A percentile compares a stretch with the other conserved stretches of the same genome.
Conservation (phyloP, 2,797 vertebrate species). For the Notoglanidium macrostoma region DNA sequence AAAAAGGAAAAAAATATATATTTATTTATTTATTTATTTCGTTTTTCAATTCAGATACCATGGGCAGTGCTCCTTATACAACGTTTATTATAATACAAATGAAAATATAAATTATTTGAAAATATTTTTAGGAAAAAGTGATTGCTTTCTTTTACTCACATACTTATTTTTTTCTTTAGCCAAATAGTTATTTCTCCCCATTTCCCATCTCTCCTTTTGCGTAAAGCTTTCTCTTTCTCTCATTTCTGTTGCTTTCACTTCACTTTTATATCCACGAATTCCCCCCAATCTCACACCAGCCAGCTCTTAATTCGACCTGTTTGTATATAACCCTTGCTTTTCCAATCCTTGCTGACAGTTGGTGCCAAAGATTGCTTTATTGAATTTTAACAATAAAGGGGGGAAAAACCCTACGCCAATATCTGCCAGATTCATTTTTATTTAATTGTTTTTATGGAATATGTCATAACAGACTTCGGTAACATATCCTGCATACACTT, state of each 20-base stretch:
- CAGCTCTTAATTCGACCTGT: slow-evolving; percentile 29
- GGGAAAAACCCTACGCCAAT: slow-evolving; percentile 46
- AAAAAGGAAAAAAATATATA: too few species aligned
- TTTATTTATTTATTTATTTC: not conserved
- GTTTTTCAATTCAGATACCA: too few species aligned
- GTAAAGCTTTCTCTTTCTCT: not conserved
- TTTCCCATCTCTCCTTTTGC: not conserved
- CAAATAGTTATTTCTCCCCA: not conserved
- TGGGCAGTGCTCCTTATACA: not conserved
- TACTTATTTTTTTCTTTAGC: not conserved
- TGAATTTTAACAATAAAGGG: slow-evolving; percentile 49
- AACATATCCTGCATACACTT: slow-evolving; percentile 59
- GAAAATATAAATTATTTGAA: not conserved
- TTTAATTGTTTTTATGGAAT: slow-evolving; percentile 57
- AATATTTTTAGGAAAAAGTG: not conserved
- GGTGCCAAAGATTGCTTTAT: slow-evolving; percentile 60
- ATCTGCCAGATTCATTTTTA: slow-evolving; percentile 42
- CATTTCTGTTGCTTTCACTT: slow-evolving; percentile 8
- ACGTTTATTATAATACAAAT: not conserved
- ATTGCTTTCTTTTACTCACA: not conserved
- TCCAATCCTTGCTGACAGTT: slow-evolving; percentile 52
- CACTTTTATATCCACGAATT: slow-evolving; percentile 15
- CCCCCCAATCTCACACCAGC: slow-evolving; percentile 12
- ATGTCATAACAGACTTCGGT: slow-evolving; percentile 59
- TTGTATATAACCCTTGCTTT: slow-evolving; percentile 46